Base-by-base conservation (phyloP, 2,888 invertebrate species). In the Hofmannophila pseudospretella region DNA sequence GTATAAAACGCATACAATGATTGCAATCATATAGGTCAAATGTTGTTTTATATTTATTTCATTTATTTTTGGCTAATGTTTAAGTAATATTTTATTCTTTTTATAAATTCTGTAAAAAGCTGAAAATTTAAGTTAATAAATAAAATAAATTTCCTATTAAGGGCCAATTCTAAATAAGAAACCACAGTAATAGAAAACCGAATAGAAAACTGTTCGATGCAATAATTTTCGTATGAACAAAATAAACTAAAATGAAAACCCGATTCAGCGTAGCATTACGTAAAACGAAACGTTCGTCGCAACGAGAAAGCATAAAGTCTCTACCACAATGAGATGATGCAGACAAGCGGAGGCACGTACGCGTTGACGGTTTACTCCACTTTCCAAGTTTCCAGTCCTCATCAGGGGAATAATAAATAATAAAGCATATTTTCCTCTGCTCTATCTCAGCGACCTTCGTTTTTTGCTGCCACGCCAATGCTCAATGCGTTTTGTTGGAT, bases 361-460 rank as follows among this genome's bases (percentile, higher is more conserved):
- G 53, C 46, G 53, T 54, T 63, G 70, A 73, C 68, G 67, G 67
- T 70, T 70, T 73, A 78, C 71, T 69, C 72, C 75, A 73, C 75
- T 81, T 79, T 74, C 75, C 66, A n/a, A 73, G 75, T 81, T 79
- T 74, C 16, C 16, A 75, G 70, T 71, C 60, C 69, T 71, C 75
- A 73, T 66, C 67, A 62, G 66, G 63, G 72, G 74, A 76, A 80
- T 81, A 78, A 79, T 77, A 80, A 80, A 84, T 73, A 70, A 73
- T 67, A 68, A 70, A 72, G 72, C 60, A 71, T 66, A 77, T 69
- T 71, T 67, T 63, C 39, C 42, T 42, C 36, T 34, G 36, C 35
- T 25, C 7, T 13, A 19, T 30, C 30, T 30, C 30, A 13, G 16
- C 16, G 3, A 27, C 11, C n/a, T 3, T 1, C 16, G 4, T 11